Base-by-base conservation (phyloP, 2,888 invertebrate species). In the Pseudanteris insignis region DNA sequence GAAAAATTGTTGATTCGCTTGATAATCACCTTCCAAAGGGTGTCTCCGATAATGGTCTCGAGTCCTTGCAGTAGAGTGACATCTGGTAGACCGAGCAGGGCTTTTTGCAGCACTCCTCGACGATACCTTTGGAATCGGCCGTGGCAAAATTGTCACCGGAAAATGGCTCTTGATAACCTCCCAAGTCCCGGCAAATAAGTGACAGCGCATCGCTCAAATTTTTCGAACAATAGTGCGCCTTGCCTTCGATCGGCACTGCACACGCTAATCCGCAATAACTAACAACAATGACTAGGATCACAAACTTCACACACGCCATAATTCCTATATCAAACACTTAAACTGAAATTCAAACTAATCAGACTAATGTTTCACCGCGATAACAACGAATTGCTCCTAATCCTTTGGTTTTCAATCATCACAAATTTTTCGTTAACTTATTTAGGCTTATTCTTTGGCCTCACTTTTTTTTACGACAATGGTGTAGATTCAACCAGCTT, bases 41-140 rank as follows among this genome's bases (percentile, higher is more conserved):
- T 4, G 51, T 34, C 11, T 51, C 58, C 24, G 50, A 34, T 29
- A 51, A 18, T 1, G 58, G 58, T 15, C 67, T 53, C 1, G 61
- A 34, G n/a, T 69, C 70, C 47, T 76, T 78, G 71, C 79, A 79
- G 53, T 79, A 79, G 44, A 70, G 70, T 15, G 74, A 69, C 40
- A 79, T 72, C 24, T 77, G 73, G 2, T 71, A 61, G 24, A 67
- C 63, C 15, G 64, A 69, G 65, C 79, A 79, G 18, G 72, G 21
- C 8, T 70, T 69, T 10, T 74, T 68, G 59, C 79, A 79, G 62
- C 79, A 79, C 63, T 78, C 77, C 15, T 78, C 76, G 40, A 75
- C 77, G 40, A 78, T 72, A 4, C 78, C 77, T 68, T 72, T n/a
- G 41, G 24, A 2, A 61, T 51, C 40, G 10, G 14, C 26, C 3